Conservation (phyloP, 2,797 vertebrate genomes). For the Oreochromis mossambicus region DNA sequence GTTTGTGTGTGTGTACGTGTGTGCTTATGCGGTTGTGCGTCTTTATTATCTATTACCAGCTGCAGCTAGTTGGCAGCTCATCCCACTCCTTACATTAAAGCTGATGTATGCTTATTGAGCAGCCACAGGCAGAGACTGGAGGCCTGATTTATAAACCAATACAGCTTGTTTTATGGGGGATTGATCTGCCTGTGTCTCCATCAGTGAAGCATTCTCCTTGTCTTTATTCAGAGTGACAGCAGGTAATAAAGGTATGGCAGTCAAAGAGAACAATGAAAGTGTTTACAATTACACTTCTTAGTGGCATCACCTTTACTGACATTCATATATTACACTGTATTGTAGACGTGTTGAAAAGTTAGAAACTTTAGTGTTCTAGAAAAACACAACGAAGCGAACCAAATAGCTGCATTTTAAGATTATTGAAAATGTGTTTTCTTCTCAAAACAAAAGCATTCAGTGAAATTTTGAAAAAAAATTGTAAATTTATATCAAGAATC, state of each 20-base stretch:
- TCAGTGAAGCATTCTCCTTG: constrained; percentile 40
- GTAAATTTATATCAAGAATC: not conserved
- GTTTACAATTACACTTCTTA: constrained; percentile 38
- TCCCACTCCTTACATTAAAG: constrained; percentile 55
- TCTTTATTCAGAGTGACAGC: constrained; percentile 61
- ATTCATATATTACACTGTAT: constrained; percentile 4
- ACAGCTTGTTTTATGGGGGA: constrained; percentile 60
- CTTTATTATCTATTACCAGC: constrained; percentile 49
- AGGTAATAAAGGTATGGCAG: constrained; percentile 40
- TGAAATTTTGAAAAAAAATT: not conserved
- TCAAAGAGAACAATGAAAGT: constrained; percentile 37
- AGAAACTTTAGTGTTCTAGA: not conserved
- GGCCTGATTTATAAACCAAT: constrained; percentile 68
- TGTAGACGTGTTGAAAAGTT: not conserved
- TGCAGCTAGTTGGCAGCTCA: constrained; percentile 50
- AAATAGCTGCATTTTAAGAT: not conserved
- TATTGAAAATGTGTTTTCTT: not conserved
- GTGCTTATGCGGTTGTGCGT: not conserved
- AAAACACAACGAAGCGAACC: not conserved
- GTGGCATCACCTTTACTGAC: constrained; percentile 24
- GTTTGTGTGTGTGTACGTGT: not conserved
- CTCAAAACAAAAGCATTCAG: not conserved
- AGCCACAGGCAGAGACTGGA: constrained; percentile 44
- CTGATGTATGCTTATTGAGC: constrained; percentile 68
- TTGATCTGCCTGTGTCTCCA: constrained; percentile 59